These are phyloP conservation scores for Poeciliopsis presidionis DNA, from an alignment of 2,797 vertebrate genomes.

Conservation along the genomic window DNA sequence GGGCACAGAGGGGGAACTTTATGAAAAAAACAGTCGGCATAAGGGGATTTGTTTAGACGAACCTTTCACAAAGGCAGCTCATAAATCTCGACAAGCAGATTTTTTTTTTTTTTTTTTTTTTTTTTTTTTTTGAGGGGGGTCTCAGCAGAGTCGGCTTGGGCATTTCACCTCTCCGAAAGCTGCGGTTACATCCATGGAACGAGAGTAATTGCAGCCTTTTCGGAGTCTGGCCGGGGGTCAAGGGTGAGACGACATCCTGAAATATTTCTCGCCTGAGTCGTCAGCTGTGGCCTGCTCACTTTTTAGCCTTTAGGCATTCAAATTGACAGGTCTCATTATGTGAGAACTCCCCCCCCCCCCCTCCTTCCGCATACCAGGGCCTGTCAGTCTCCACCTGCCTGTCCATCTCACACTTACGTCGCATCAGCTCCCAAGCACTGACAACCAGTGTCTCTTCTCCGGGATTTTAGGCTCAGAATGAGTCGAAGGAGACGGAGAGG, in stretches of 20 bases:
- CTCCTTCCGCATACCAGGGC: constrained; percentile 63
- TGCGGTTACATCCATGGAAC: constrained; percentile 32
- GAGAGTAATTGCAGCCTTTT: constrained; percentile 74
- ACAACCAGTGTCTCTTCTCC: constrained; percentile 60
- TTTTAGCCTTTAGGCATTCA: constrained; percentile 79
- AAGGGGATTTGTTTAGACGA: neutral
- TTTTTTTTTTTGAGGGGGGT: neutral
- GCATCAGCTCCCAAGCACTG: constrained; percentile 61
- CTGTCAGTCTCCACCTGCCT: constrained; percentile 78
- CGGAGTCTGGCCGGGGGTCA: constrained; percentile 69
- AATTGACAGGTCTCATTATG: constrained; percentile 84
- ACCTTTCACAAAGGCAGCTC: constrained; percentile 11
- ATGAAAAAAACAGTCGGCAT: constrained; percentile 27
- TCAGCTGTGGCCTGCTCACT: constrained; percentile 54
- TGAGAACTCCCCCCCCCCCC: constrained; percentile 73
- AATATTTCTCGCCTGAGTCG: constrained; percentile 59
- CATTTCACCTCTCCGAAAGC: constrained; percentile 40
- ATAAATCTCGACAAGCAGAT: constrained; percentile 7
- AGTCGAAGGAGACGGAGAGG: constrained; percentile 4
- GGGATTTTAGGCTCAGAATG: constrained; percentile 38
- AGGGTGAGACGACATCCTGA: constrained; percentile 74
- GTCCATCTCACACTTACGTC: constrained; percentile 69
- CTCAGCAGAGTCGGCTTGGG: constrained; percentile 3
- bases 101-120: neutral
- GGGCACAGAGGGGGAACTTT: constrained; percentile 43